A percentile compares a stretch with the other conserved stretches of the same genome.
Conservation (phyloP, 2,113 vertebrate species). For the Polyodon spathula region DNA sequence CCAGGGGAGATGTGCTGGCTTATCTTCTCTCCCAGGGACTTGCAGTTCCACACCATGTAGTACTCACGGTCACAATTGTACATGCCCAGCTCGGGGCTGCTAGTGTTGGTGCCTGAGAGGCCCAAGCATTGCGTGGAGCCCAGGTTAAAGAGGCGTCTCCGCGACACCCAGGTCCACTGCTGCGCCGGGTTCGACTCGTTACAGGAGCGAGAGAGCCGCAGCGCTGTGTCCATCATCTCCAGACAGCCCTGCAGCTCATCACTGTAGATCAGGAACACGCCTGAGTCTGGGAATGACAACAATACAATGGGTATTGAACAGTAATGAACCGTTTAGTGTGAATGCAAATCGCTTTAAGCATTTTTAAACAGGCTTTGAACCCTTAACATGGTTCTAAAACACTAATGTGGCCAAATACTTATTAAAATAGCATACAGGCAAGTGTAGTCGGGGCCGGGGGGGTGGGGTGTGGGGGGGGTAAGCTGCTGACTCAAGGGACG, state of each 20-base stretch:
- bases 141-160: constrained; percentile 83
- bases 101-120: constrained; percentile 57
- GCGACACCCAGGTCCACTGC: constrained; percentile 92
- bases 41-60: constrained; percentile 76
- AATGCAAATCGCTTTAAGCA: too few species aligned
- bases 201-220: constrained; percentile 61
- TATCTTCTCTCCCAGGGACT: constrained; percentile 64
- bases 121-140: constrained; percentile 83
- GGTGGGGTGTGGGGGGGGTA: too few species aligned
- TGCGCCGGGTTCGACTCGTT: constrained; percentile 53
- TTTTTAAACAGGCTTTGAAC: too few species aligned
- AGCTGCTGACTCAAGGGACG: too few species aligned
- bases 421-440: too few species aligned
- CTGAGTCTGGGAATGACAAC: constrained; percentile 47
- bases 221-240: constrained; percentile 63
- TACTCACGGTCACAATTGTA: constrained; percentile 81
- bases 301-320: too few species aligned
- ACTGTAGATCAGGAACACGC: constrained; percentile 78
- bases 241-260: constrained; percentile 65
- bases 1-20: constrained; percentile 18
- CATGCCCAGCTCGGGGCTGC: constrained; percentile 51
- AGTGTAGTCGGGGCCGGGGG: too few species aligned
- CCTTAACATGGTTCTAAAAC: too few species aligned
- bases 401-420: too few species aligned
- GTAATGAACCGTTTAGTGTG: too few species aligned